phyloP scores from a whole-genome alignment of 2,888 invertebrate species.

The Aspidapion aeneum region DNA sequence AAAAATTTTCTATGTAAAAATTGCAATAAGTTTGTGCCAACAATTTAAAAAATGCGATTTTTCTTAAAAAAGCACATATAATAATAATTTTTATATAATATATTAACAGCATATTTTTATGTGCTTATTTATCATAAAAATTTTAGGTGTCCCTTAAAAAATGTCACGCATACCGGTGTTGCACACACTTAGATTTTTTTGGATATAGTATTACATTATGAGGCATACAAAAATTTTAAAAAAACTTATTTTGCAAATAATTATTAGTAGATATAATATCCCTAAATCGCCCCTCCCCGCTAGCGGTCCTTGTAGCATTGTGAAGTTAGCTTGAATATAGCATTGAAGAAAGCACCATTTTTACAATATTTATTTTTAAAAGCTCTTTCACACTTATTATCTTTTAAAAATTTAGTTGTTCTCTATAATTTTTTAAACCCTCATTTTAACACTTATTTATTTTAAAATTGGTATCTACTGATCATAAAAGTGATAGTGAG shows the following conservation, averaged over 20 bases:
- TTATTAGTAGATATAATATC: conserved; percentile 39
- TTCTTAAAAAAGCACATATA: background rate
- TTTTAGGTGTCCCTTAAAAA: conserved; percentile 29
- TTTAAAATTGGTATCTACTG: too few relatives aligned
- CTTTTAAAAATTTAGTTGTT: too few relatives aligned
- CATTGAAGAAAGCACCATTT: conserved; percentile 50
- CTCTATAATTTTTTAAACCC: too few relatives aligned
- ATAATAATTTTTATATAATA: background rate
- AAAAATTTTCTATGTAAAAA: background rate
- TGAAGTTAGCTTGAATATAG: conserved; percentile 51
- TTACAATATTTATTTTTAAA: conserved; percentile 10
- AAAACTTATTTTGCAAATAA: conserved; percentile 35
- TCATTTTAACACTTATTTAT: too few relatives aligned
- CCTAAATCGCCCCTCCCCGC: conserved; percentile 45
- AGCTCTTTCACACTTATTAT: too few relatives aligned
- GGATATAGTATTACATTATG: conserved; percentile 36
- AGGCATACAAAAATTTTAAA: conserved; percentile 49
- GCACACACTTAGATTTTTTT: conserved; percentile 38
- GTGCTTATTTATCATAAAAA: background rate
- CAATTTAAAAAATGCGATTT: background rate
- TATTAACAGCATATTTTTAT: background rate
- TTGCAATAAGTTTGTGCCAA: background rate
- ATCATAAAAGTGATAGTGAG: too few relatives aligned
- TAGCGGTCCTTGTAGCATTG: conserved; percentile 49
- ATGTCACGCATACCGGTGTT: conserved; percentile 47